Percentiles rank a stretch among this genome's conserved stretches.
These are phyloP conservation scores for Podotricha telesiphe DNA, from an alignment of 2,888 invertebrate genomes.

Conservation along the genomic window DNA sequence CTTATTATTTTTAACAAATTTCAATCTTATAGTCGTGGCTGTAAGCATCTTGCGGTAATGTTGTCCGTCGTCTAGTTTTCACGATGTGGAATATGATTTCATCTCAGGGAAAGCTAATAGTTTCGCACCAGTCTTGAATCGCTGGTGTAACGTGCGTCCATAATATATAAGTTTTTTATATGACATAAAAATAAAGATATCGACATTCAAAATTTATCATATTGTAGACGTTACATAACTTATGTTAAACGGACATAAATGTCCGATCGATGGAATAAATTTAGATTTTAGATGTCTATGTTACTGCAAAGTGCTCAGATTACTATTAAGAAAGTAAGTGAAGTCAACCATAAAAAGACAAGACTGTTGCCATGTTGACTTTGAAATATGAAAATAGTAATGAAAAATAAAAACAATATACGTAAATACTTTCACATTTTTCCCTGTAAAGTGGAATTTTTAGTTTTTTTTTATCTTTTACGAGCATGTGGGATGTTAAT, in stretches of 20 bases:
- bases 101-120: conserved; percentile 64
- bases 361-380: no score
- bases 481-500: conserved; percentile 24
- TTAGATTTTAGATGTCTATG: not conserved
- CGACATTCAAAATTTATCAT: no score
- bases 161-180: not conserved
- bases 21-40: conserved; percentile 47
- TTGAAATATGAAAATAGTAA: no score
- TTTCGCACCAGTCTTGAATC: conserved; percentile 45
- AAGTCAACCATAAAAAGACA: not conserved
- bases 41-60: conserved; percentile 42
- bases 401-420: not conserved
- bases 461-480: conserved; percentile 11
- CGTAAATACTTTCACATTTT: conserved; percentile 5
- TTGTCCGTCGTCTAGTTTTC: conserved; percentile 60
- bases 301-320: not conserved
- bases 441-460: conserved; percentile 18
- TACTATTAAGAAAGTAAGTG: not conserved
- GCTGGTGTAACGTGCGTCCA: conserved; percentile 14
- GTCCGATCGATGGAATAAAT: not conserved
- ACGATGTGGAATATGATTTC: conserved; percentile 67
- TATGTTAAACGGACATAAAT: no score
- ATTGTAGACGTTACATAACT: not conserved
- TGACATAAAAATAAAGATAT: no score
- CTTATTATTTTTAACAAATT: conserved; percentile 36